phyloP scores from a whole-genome alignment of 2,797 vertebrate species.

The Luscinia luscinia region DNA sequence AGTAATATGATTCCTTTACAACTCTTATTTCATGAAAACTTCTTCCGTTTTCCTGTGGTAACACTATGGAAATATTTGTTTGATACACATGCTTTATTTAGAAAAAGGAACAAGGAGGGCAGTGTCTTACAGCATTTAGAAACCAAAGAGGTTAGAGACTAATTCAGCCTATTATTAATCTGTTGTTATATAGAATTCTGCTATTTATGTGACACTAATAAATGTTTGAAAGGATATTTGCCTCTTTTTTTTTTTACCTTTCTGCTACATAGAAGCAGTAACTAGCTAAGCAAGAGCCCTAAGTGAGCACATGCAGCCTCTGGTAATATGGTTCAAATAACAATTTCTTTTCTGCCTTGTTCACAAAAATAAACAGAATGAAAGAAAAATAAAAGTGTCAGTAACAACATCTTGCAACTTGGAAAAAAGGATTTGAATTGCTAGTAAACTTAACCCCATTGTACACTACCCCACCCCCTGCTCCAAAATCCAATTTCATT shows the following conservation, averaged over 20 bases:
- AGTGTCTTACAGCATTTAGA: background rate
- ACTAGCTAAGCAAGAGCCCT: background rate
- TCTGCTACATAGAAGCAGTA: background rate
- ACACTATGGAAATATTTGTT: slow-evolving; percentile 53
- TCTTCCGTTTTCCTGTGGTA: slow-evolving; percentile 32
- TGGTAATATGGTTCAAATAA: slow-evolving; percentile 65
- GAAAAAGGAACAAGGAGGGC: slow-evolving; percentile 7
- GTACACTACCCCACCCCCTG: background rate
- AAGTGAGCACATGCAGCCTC: slow-evolving; percentile 5
- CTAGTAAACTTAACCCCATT: slow-evolving; percentile 31
- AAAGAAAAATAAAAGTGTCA: slow-evolving; percentile 52
- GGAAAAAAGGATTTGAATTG: slow-evolving; percentile 53
- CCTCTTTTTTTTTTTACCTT: slow-evolving; percentile 27
- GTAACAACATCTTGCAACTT: slow-evolving; percentile 54
- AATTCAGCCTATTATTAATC: slow-evolving; percentile 36
- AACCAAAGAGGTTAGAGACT: background rate
- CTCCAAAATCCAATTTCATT: slow-evolving; percentile 54
- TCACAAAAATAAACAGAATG: slow-evolving; percentile 74
- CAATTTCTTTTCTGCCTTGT: slow-evolving; percentile 63
- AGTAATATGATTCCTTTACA: slow-evolving; percentile 24
- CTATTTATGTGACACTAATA: slow-evolving; percentile 17
- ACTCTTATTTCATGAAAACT: slow-evolving; percentile 53
- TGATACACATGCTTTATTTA: background rate
- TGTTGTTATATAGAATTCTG: slow-evolving; percentile 15
- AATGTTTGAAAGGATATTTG: slow-evolving; percentile 11